Conservation (phyloP, 53 echinoderm and acorn worm genomes). For the Patiria pectinifera region DNA sequence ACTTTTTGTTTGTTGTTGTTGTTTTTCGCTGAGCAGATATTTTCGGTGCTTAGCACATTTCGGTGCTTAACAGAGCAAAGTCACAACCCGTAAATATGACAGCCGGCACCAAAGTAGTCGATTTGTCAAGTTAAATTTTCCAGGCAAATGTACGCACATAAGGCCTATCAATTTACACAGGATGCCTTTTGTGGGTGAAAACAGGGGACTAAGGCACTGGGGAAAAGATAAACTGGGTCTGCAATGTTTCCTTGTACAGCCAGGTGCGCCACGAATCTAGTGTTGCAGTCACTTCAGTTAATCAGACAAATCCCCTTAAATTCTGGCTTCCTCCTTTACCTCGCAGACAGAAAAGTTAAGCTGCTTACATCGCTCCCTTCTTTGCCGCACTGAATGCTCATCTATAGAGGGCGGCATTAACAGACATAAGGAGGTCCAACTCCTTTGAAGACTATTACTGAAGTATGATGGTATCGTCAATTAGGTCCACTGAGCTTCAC, state of each 20-base stretch:
- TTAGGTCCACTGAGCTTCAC: neutral
- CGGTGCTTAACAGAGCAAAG: no score
- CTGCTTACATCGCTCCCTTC: neutral
- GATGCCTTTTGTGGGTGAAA: neutral
- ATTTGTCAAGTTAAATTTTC: no score
- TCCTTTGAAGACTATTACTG: neutral
- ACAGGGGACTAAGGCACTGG: neutral
- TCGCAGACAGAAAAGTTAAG: neutral
- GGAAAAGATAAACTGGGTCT: neutral
- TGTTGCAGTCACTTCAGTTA: slow-evolving; percentile 35
- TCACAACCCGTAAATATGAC: no score
- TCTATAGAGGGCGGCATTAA: neutral
- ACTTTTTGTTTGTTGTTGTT: no score
- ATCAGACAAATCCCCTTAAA: slow-evolving; percentile 29
- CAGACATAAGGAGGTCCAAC: neutral
- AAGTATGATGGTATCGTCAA: neutral
- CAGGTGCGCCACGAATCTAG: neutral
- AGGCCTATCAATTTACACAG: no score
- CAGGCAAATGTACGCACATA: no score
- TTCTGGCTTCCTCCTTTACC: neutral
- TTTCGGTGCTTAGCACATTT: no score
- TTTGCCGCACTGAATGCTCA: neutral
- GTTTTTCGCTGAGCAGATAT: no score
- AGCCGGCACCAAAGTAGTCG: no score
- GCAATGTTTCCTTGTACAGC: neutral